Evolutionary conservation across 2,888 invertebrate species (phyloP), one percentile per base, ranked within the genome.

Genomic region (Campaea margaritaria): DNA sequence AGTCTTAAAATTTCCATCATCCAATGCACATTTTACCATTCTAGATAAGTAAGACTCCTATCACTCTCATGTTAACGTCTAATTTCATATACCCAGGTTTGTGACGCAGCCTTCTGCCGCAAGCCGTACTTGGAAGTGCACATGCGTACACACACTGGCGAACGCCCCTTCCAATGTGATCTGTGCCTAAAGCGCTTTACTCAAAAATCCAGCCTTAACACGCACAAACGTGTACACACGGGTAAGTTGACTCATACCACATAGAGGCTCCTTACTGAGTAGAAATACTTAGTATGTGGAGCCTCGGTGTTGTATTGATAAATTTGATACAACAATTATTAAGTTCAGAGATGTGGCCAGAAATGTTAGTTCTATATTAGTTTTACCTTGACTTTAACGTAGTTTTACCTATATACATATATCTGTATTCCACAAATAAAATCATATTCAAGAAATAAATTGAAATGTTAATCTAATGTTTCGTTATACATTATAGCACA

Each of bases 51-150:
- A 21, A 21, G 21, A 1, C 38, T 36, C 9, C 13, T 46, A 41
- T 50, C 12, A 15, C n/a, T 41, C 11, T n/a, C 8, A 27, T 38
- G 14, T 43, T 56, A 56, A 54, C 52, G 39, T 44, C 44, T 31
- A 44, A 55, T 50, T 54, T 62, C 39, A 16, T 66, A 58, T 63
- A 21, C 45, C 9, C 74, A 93, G 93, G 93, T 93, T 48, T 96
- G 96, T 85, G 96, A 96, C 78, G 96, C 96, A 46, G 95, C 95
- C 64, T 96, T 96, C 81, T 96, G 96, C 80, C 94, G 96, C 72
- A 96, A 96, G 89, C 96, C 96, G 48, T 96, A 96, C 84, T 86
- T 96, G 68, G 96, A 96, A 87, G 96, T 96, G 47, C 96, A 96
- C 82, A 95, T 96, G 95, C 93, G 96, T 82, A 96, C 96, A 62